phyloP scores from a whole-genome alignment of 92 coral and sea anemone genomes.

The Zoanthus sociatus region DNA sequence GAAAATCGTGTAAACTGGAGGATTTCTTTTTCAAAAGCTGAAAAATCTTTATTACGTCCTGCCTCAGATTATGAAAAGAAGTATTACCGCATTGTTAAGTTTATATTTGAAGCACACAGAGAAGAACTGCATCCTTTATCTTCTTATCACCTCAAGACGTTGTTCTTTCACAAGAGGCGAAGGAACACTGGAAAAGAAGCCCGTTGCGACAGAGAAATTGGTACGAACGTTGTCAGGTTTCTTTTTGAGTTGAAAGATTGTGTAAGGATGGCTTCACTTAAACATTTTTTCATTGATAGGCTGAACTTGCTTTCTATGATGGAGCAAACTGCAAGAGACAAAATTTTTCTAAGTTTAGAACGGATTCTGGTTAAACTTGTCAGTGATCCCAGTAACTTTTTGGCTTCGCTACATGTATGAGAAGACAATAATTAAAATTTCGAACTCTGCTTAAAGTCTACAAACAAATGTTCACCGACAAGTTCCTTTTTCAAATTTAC shows the following conservation, averaged over 20 bases:
- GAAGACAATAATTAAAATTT: no score
- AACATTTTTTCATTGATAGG: constrained; percentile 48
- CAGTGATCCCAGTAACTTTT: constrained; percentile 1
- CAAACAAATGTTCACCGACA: no score
- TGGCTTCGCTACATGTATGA: background rate
- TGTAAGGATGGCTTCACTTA: background rate
- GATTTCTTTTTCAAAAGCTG: constrained; percentile 66
- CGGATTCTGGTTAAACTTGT: constrained; percentile 16
- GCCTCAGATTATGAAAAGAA: constrained; percentile 25
- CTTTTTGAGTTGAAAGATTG: constrained; percentile 25
- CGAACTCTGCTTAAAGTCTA: no score
- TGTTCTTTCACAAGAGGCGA: constrained; percentile 49
- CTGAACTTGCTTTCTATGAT: constrained; percentile 34
- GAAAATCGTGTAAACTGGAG: constrained; percentile 51
- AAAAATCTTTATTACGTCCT: constrained; percentile 49
- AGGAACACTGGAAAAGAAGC: background rate
- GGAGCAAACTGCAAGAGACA: background rate
- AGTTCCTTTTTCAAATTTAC: no score
- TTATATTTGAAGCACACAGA: constrained; percentile 43
- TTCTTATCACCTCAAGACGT: constrained; percentile 60
- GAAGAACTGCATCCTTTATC: constrained; percentile 37
- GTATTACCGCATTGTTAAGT: constrained; percentile 54
- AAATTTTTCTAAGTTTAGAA: background rate
- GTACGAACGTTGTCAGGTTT: constrained; percentile 45
- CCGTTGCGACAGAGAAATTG: constrained; percentile 25